Evolutionary conservation across 2,888 invertebrate genomes (phyloP), one percentile per base, ranked within the genome.

Genomic region (Pandemis cinnamomeana): DNA sequence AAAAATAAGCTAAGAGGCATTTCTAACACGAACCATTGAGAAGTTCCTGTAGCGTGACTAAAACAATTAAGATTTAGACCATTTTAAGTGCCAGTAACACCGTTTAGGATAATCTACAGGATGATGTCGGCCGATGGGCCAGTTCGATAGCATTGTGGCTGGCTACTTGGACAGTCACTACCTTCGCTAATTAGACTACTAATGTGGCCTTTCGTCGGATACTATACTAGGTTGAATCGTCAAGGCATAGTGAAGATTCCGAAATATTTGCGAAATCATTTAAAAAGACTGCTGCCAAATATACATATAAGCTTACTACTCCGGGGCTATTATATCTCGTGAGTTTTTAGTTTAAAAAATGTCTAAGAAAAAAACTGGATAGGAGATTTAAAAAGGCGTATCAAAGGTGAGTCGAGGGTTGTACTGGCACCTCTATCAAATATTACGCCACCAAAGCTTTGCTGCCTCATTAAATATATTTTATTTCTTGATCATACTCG

Each of bases 41-140:
- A 66, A 70, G 58, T 10, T 70, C 66, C 67, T 41, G 53, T 53
- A 74, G 74, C 74, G 74, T 74, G 74, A 71, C 74, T 67, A 61
- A 74, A 71, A 67, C 67, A 71, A 74, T 74, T 74, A 74, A 74
- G 74, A 71, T 74, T 70, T 71, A 73, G 73, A 67, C 46, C 67
- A 51, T 71, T 67, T 67, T 7, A 58, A n/a, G 67, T 53, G 67
- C 67, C 60, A 15, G 64, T 61, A 73, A 70, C 64, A 70, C 64
- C 66, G 67, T 71, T 74, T 71, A 74, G 67, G 71, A 66, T 48
- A 58, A 72, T 72, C 72, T 70, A 41, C 55, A 69, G 73, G 69
- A 73, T 74, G 74, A 67, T 74, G 55, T 71, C 66, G 55, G 42
- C 42, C 15, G 74, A 74, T 74, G 74, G 44, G 53, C 74, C 27